These are phyloP conservation scores for Aphyosemion australe DNA, from an alignment of 2,113 vertebrate species.

Conservation along the genomic window DNA sequence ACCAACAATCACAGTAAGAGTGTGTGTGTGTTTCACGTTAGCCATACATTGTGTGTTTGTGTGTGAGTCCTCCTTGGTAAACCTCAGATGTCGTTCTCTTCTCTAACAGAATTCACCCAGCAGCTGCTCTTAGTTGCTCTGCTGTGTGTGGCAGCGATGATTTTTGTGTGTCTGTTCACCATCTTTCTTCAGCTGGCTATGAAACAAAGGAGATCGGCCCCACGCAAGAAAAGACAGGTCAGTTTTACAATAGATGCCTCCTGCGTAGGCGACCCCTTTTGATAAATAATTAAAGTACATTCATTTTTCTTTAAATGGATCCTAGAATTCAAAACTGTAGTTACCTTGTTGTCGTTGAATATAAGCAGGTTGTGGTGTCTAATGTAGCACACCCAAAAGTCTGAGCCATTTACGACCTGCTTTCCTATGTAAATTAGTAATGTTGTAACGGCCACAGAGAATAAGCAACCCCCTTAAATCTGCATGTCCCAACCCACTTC, in stretches of 20 bases:
- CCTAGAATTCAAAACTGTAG: no score
- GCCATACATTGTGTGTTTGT: not conserved
- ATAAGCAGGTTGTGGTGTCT: no score
- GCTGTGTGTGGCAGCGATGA: slow-evolving; percentile 40
- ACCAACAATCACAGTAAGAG: slow-evolving; percentile 31
- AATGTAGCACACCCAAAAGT: no score
- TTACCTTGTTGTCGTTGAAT: no score
- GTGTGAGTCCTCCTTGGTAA: slow-evolving; percentile 1
- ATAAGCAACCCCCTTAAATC: no score
- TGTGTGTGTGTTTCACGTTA: slow-evolving; percentile 3
- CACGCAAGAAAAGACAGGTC: slow-evolving; percentile 38
- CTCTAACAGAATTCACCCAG: slow-evolving; percentile 38
- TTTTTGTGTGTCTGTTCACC: slow-evolving; percentile 61
- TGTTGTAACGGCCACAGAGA: no score
- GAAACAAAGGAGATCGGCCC: slow-evolving; percentile 4
- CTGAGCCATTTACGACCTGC: no score
- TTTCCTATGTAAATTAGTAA: no score
- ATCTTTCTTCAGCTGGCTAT: slow-evolving; percentile 37
- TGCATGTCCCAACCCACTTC: no score
- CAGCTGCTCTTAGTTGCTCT: slow-evolving; percentile 41
- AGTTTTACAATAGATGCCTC: slow-evolving; percentile 4
- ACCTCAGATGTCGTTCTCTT: slow-evolving; percentile 15
- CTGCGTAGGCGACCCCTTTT: no score
- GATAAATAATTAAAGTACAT: no score
- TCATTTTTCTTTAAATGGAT: no score